These are phyloP conservation scores for Scolopax rusticola DNA, from an alignment of 2,797 vertebrate species.

Conservation along the genomic window DNA sequence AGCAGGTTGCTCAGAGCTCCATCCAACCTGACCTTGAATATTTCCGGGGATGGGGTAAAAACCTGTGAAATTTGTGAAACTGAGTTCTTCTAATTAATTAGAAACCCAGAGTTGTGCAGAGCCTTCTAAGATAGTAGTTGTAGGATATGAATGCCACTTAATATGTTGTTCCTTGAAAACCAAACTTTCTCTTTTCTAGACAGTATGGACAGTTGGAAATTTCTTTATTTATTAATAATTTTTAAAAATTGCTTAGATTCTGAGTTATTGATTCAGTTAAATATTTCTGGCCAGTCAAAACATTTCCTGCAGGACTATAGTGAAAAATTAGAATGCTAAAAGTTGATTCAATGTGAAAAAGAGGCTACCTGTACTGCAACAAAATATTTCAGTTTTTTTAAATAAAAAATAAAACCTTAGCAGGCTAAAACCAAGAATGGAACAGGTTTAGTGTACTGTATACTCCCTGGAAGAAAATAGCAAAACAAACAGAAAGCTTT, in stretches of 20 bases:
- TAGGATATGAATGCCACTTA: not conserved
- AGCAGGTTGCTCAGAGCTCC: not conserved
- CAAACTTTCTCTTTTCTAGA: not conserved
- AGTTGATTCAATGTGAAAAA: not conserved
- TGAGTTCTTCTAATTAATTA: not conserved
- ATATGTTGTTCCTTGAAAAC: not conserved
- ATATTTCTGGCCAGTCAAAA: not conserved
- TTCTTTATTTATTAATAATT: not conserved
- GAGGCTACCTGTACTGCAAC: not conserved
- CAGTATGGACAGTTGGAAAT: not conserved
- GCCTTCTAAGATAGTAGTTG: not conserved
- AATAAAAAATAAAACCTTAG: not conserved
- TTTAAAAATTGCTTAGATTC: not conserved
- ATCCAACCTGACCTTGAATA: not conserved
- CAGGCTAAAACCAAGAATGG: not conserved
- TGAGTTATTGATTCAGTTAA: not conserved
- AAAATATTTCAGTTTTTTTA: not conserved
- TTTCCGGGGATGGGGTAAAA: not conserved
- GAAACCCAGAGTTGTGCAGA: not conserved
- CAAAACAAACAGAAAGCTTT: not conserved
- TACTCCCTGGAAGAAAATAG: not conserved
- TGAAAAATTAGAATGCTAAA: not conserved
- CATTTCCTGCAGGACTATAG: not conserved
- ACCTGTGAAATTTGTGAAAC: not conserved
- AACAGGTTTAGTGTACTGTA: not conserved